phyloP scores from a whole-genome alignment of 2,113 vertebrate genomes.

The Dissostichus mawsoni region DNA sequence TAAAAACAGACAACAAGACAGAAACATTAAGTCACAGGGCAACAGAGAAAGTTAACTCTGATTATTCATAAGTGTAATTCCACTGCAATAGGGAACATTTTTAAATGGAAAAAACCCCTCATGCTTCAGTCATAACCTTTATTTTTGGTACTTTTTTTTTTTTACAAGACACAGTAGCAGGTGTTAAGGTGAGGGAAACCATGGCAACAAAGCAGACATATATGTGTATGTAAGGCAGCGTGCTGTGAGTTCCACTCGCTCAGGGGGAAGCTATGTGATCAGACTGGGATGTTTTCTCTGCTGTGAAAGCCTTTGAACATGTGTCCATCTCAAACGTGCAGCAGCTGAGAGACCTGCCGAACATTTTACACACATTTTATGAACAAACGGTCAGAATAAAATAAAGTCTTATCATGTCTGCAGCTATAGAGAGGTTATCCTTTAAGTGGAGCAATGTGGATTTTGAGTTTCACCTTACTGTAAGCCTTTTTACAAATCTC shows the following conservation, averaged over 20 bases:
- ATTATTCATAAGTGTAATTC: constrained; percentile 61
- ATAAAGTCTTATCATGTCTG: constrained; percentile 1
- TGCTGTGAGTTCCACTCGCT: constrained; percentile 59
- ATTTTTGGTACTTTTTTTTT: constrained; percentile 41
- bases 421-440: constrained; percentile 1
- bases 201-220: constrained; percentile 71
- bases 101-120: constrained; percentile 23
- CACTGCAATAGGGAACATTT: constrained; percentile 20
- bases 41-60: constrained; percentile 35
- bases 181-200: constrained; percentile 62
- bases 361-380: constrained; percentile 5
- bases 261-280: constrained; percentile 53
- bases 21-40: background rate
- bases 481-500: constrained; percentile 30
- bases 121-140: constrained; percentile 38
- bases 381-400: constrained; percentile 1
- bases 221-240: constrained; percentile 9
- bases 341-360: constrained; percentile 17
- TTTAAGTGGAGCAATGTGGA: constrained; percentile 25
- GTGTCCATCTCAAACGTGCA: constrained; percentile 36
- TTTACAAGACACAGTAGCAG: constrained; percentile 38
- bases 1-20: constrained; percentile 38
- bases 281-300: constrained; percentile 38
- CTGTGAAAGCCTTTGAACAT: constrained; percentile 46
- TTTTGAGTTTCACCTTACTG: constrained; percentile 7